Evolutionary conservation across 2,888 invertebrate genomes (phyloP).

Genomic region (Drosophila robusta): DNA sequence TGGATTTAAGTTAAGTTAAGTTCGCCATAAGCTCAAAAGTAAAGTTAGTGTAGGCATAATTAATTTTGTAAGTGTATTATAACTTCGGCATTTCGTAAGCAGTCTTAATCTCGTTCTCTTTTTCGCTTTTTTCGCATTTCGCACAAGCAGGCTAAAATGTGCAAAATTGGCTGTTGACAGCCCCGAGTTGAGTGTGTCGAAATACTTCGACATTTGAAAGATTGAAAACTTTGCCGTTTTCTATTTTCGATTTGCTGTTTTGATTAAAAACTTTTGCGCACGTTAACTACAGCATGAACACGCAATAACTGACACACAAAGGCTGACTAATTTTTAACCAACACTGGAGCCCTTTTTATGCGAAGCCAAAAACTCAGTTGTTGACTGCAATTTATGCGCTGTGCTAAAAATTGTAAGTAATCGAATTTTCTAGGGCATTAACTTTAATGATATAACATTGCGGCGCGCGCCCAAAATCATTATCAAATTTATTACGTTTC

Average conservation of each 20-base stretch:
- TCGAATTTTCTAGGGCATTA: slow-evolving; percentile 76
- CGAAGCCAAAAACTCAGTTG: slow-evolving; percentile 31
- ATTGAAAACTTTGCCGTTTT: slow-evolving; percentile 74
- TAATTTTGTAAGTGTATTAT: slow-evolving; percentile 32
- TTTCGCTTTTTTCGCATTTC: slow-evolving; percentile 11
- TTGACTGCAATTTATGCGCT: slow-evolving; percentile 50
- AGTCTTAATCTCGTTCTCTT: background rate
- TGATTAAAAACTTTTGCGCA: slow-evolving; percentile 74
- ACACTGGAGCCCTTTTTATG: background rate
- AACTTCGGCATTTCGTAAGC: slow-evolving; percentile 8
- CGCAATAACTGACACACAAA: slow-evolving; percentile 36
- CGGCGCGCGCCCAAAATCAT: slow-evolving; percentile 21
- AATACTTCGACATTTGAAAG: slow-evolving; percentile 73
- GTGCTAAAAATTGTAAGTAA: slow-evolving; percentile 61
- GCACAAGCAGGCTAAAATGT: slow-evolving; percentile 43
- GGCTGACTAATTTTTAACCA: slow-evolving; percentile 37
- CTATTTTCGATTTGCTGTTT: slow-evolving; percentile 67
- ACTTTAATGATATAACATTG: slow-evolving; percentile 56
- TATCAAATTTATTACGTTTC: slow-evolving; percentile 18
- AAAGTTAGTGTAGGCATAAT: background rate
- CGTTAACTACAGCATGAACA: slow-evolving; percentile 41
- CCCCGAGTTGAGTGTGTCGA: slow-evolving; percentile 69
- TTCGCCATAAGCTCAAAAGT: too few relatives aligned
- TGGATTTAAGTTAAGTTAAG: too few relatives aligned
- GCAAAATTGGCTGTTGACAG: slow-evolving; percentile 80